Conservation (phyloP, 2,797 vertebrate species). For the Typhlichthys eigenmanni region DNA sequence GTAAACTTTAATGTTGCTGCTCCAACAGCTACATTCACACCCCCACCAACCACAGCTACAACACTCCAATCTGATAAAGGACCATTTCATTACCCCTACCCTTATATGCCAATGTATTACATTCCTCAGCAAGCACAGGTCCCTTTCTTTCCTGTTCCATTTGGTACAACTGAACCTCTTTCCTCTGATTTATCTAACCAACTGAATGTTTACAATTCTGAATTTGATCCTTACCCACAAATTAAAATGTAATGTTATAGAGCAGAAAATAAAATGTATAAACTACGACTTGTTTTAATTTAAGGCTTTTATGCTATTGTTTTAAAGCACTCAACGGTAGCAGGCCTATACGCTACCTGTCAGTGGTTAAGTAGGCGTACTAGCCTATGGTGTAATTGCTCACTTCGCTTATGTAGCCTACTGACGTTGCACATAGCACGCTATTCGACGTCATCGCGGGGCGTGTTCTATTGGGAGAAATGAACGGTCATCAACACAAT, state of each 20-base stretch:
- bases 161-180: slow-evolving; percentile 6
- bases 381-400: too few species aligned
- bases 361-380: too few species aligned
- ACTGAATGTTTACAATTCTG: neutral
- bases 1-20: neutral
- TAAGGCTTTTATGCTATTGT: too few species aligned
- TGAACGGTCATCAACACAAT: slow-evolving; percentile 82
- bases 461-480: slow-evolving; percentile 77
- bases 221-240: slow-evolving; percentile 7
- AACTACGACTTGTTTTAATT: too few species aligned
- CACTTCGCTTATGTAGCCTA: slow-evolving; percentile 13
- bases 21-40: neutral
- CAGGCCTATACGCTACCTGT: too few species aligned
- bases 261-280: too few species aligned
- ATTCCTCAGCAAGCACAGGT: slow-evolving; percentile 1
- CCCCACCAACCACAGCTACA: neutral
- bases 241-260: too few species aligned
- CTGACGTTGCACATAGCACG: slow-evolving; percentile 67
- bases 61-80: slow-evolving; percentile 1
- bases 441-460: slow-evolving; percentile 80
- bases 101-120: slow-evolving; percentile 9
- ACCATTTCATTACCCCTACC: slow-evolving; percentile 32
- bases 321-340: too few species aligned
- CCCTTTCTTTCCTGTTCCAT: too few species aligned
- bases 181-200: slow-evolving; percentile 14